A percentile compares a stretch with the other conserved stretches of the same genome.
Conservation (phyloP, 2,888 invertebrate genomes). For the Apamea crenata region DNA sequence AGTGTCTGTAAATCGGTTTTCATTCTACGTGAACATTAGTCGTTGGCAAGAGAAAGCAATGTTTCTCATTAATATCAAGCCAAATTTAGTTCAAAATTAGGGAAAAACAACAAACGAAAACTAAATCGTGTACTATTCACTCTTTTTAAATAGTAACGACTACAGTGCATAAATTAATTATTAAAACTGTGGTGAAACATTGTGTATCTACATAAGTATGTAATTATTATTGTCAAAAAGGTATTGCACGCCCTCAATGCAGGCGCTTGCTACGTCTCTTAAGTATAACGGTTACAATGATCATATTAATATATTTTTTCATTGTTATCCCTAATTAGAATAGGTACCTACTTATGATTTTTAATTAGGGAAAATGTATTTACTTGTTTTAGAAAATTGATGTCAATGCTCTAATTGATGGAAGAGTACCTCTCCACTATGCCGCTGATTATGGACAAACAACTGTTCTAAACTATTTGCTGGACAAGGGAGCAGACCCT, state of each 20-base stretch:
- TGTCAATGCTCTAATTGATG: slow-evolving; percentile 96
- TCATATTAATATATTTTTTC: background rate
- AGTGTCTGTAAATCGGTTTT: slow-evolving; percentile 43
- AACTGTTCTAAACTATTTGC: slow-evolving; percentile 96
- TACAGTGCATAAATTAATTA: background rate
- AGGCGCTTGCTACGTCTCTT: background rate
- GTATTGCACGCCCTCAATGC: slow-evolving; percentile 16
- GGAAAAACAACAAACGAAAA: background rate
- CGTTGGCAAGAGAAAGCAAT: slow-evolving; percentile 75
- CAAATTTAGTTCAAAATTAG: slow-evolving; percentile 19
- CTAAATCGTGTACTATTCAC: background rate
- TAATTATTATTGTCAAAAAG: slow-evolving; percentile 14
- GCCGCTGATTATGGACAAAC: slow-evolving; percentile 99
- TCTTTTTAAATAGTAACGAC: background rate
- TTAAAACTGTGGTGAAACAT: slow-evolving; percentile 26
- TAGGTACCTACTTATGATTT: background rate
- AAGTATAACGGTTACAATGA: background rate
- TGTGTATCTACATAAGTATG: background rate
- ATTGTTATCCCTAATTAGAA: background rate
- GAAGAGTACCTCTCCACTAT: slow-evolving; percentile 97
- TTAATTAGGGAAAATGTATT: background rate
- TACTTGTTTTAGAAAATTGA: slow-evolving; percentile 92
- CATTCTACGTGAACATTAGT: slow-evolving; percentile 67
- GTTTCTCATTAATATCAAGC: slow-evolving; percentile 50
- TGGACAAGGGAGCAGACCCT: slow-evolving; percentile 97